These are phyloP conservation scores for Drosophila pullipes DNA, from an alignment of 2,888 invertebrate species.

Conservation along the genomic window DNA sequence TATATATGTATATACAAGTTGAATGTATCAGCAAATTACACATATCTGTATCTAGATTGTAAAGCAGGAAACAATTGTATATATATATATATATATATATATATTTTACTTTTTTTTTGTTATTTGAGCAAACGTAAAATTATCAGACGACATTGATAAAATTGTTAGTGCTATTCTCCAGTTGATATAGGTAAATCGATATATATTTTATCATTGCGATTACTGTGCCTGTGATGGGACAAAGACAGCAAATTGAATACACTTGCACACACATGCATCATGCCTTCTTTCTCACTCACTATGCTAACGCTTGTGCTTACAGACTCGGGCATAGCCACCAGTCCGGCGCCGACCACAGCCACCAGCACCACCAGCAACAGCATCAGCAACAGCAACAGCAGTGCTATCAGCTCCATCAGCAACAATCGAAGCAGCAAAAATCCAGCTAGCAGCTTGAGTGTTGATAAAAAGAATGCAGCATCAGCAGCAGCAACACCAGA, in stretches of 20 bases:
- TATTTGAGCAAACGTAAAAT: background rate
- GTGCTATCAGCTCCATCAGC: conserved; percentile 40
- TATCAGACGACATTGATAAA: background rate
- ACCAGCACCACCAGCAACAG: conserved; percentile 27
- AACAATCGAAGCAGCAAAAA: conserved; percentile 13
- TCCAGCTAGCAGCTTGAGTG: background rate
- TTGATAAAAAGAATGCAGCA: conserved; percentile 2
- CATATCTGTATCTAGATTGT: background rate
- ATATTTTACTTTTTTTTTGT: background rate
- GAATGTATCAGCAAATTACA: background rate
- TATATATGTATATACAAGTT: background rate
- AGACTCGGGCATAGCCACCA: conserved; percentile 85
- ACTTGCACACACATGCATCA: background rate
- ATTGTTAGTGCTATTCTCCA: background rate
- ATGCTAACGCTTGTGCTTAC: background rate
- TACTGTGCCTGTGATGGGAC: background rate
- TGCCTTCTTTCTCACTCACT: conserved; percentile 1
- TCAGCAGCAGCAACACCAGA: background rate
- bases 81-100: background rate
- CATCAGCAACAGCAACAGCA: conserved; percentile 8
- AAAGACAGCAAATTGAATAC: background rate
- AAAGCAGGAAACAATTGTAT: too few species aligned
- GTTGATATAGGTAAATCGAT: background rate
- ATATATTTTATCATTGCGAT: background rate
- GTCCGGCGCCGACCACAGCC: conserved; percentile 81